These are phyloP conservation scores for Aegotheles bennettii DNA, from an alignment of 2,113 vertebrate genomes.

Conservation along the genomic window DNA sequence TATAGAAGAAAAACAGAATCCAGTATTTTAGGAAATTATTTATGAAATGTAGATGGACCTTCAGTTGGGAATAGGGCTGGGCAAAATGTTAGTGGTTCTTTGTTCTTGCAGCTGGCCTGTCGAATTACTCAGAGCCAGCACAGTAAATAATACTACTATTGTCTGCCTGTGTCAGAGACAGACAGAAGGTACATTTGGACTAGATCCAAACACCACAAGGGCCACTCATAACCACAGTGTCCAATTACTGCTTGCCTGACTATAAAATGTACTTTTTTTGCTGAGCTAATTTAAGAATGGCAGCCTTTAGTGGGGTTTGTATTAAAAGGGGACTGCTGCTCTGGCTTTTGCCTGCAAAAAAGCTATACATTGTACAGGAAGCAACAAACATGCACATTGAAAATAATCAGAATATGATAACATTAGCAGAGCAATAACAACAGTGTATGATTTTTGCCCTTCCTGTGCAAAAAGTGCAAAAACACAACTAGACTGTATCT, in stretches of 20 bases:
- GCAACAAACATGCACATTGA: constrained; percentile 17
- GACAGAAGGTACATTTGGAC: constrained; percentile 86
- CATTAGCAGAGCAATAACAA: constrained; percentile 17
- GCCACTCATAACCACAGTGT: constrained; percentile 81
- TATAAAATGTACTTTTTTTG: constrained; percentile 72
- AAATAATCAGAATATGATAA: constrained; percentile 28
- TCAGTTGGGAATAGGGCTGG: constrained; percentile 69
- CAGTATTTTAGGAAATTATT: constrained; percentile 72
- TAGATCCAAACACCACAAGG: constrained; percentile 77
- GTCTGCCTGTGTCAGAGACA: constrained; percentile 80
- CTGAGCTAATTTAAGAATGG: constrained; percentile 78
- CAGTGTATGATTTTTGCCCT: no score
- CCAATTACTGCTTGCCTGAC: constrained; percentile 81
- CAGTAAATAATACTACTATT: constrained; percentile 83
- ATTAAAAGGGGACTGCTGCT: constrained; percentile 57
- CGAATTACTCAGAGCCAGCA: constrained; percentile 73
- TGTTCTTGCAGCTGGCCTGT: constrained; percentile 84
- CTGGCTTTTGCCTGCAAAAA: neutral
- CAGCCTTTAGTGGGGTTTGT: constrained; percentile 65
- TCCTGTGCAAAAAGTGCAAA: neutral
- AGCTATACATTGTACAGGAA: constrained; percentile 47
- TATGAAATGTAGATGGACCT: constrained; percentile 69
- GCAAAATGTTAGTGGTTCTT: constrained; percentile 75
- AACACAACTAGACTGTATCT: neutral
- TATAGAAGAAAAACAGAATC: constrained; percentile 28